phyloP scores from a whole-genome alignment of 2,888 invertebrate species.

The Leucophora obtusa region DNA sequence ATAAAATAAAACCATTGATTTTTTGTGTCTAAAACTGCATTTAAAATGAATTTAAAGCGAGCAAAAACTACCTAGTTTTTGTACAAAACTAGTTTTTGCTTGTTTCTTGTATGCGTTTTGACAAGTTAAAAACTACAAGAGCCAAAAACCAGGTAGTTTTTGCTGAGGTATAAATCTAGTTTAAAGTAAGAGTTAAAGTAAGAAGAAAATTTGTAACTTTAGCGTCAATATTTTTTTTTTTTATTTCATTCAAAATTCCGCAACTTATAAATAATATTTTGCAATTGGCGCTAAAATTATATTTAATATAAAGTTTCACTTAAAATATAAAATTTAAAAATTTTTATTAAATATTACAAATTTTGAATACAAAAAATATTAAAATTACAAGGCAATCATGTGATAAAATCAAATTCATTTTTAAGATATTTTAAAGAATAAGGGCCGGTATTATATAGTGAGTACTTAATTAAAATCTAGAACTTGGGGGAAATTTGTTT shows the following conservation, averaged over 20 bases:
- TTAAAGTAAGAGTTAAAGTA: slow-evolving; percentile 41
- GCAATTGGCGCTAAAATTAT: background rate
- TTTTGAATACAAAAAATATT: background rate
- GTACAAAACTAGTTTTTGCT: no score
- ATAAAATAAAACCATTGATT: no score
- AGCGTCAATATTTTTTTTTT: slow-evolving; percentile 5
- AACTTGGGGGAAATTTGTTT: no score
- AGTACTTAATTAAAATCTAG: no score
- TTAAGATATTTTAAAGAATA: slow-evolving; percentile 7
- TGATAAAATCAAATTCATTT: background rate
- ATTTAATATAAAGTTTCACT: background rate
- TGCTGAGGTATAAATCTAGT: slow-evolving; percentile 21
- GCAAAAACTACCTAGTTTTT: no score
- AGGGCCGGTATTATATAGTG: no score
- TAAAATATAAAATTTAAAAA: background rate
- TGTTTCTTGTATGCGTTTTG: no score
- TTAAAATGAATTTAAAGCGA: no score
- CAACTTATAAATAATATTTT: background rate
- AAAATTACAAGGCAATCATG: slow-evolving; percentile 11
- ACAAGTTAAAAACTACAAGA: no score
- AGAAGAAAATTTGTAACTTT: slow-evolving; percentile 34
- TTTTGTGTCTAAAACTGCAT: no score
- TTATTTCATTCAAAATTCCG: background rate
- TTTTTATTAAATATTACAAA: background rate
- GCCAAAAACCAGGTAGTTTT: no score